Evolutionary conservation across 2,797 vertebrate species (phyloP), one percentile per base, ranked within the genome.

Genomic region (Lepus townsendii): DNA sequence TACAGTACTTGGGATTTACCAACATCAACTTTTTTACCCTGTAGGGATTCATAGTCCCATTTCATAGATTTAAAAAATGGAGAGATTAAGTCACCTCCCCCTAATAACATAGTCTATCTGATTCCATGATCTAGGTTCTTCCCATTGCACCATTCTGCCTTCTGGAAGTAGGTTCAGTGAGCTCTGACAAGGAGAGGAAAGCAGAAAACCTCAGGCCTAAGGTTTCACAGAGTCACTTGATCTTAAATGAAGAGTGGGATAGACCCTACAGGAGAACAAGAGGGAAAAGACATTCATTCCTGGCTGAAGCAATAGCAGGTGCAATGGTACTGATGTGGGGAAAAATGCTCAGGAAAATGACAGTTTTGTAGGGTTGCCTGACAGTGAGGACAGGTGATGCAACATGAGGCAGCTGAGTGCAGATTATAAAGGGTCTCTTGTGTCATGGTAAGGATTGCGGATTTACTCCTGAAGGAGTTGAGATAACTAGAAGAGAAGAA

Each of bases 321-420:
- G n/a, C 30, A 63, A 95, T 92, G 73, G 62, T 5, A 38, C 22
- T 83, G 19, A 91, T 69, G 7, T 32, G 72, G 63, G 4, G 63
- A 93, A 63, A 60, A 93, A 72, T 27, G 19, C 73, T 90, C n/a
- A 90, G 26, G 20, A 90, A 94, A 95, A 93, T 76, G 38, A 62
- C 68, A 69, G 1, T 79, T 88, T 83, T 68, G 52, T 54, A 69
- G 42, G 60, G 5, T 93, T 84, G 90, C 95, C 71, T 83, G 57
- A 83, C 65, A 26, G 50, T 83, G 35, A 93, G 47, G 27, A 88
- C 12, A 71, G 60, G 50, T 80, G 54, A 91, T 6, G 24, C 16
- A 95, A 91, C 52, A 94, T 12, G 38, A 90, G 12, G 73, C 62
- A 78, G 83, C 17, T 86, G 79, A 79, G 42, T 35, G 7, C 13